A percentile compares a stretch with the other conserved stretches of the same genome.
phyloP scores from a whole-genome alignment of 1,140 invertebrate genomes.

The Aphidius gifuensis region DNA sequence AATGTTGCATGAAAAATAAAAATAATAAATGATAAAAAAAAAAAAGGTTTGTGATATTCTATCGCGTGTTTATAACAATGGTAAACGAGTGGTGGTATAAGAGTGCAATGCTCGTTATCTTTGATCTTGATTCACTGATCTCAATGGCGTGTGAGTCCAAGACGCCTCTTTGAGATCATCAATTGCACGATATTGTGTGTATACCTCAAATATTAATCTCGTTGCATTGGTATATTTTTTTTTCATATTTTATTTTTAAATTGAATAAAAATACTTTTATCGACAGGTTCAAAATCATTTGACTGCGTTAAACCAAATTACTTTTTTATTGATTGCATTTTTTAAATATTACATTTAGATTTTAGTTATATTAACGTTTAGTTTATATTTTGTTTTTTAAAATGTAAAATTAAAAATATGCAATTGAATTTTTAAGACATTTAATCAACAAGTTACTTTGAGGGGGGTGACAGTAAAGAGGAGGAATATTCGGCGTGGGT shows the following conservation, averaged over 20 bases:
- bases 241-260: no score
- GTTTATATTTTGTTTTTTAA: no score
- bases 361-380: no score
- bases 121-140: slow-evolving; percentile 11
- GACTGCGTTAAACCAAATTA: no score
- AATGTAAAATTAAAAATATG: no score
- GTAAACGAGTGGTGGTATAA: background rate
- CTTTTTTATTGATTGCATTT: no score
- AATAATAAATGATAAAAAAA: background rate
- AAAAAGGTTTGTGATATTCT: slow-evolving; percentile 1
- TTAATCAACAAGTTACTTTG: no score
- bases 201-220: background rate
- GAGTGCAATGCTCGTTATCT: slow-evolving; percentile 13
- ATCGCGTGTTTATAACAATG: slow-evolving; percentile 15
- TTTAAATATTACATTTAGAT: no score
- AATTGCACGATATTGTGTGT: slow-evolving; percentile 5
- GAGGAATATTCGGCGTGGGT: slow-evolving; percentile 25
- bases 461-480: no score
- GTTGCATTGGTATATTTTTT: no score
- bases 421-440: no score
- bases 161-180: slow-evolving; percentile 13
- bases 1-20: background rate
- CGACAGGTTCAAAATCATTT: no score
- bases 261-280: background rate
- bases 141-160: slow-evolving; percentile 2